A percentile compares a stretch with the other conserved stretches of the same genome.
phyloP scores from a whole-genome alignment of 2,888 invertebrate species.

The Pinctada fucata region DNA sequence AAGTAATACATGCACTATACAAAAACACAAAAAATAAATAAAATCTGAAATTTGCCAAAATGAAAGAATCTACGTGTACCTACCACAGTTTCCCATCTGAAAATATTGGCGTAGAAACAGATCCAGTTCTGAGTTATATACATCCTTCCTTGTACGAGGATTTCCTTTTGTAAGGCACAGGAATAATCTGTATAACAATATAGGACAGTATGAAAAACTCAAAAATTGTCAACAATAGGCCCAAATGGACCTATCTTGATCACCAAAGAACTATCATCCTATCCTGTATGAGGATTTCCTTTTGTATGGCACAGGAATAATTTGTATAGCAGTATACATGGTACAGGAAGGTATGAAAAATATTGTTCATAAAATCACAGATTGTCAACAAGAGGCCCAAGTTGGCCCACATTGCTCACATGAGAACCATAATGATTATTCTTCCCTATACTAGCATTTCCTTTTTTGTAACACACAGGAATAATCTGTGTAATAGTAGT shows the following conservation, averaged over 20 bases:
- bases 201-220: no score
- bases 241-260: neutral
- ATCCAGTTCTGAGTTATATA: conserved; percentile 96
- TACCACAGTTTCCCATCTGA: conserved; percentile 94
- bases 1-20: no score
- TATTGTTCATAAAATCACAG: neutral
- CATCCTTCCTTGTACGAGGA: conserved; percentile 94
- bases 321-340: conserved; percentile 80
- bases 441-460: conserved; percentile 97
- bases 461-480: conserved; percentile 91
- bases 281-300: conserved; percentile 96
- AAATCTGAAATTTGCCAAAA: no score
- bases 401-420: no score
- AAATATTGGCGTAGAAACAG: conserved; percentile 98
- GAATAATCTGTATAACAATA: conserved; percentile 87
- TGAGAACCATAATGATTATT: conserved; percentile 78
- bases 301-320: conserved; percentile 97
- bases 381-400: neutral
- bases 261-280: conserved; percentile 80
- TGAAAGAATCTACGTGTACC: conserved; percentile 47
- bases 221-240: neutral
- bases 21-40: no score
- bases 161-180: conserved; percentile 96
- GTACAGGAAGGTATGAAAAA: neutral
- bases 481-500: no score